Conservation (phyloP, 2,797 vertebrate genomes). For the Propithecus deckenii region DNA sequence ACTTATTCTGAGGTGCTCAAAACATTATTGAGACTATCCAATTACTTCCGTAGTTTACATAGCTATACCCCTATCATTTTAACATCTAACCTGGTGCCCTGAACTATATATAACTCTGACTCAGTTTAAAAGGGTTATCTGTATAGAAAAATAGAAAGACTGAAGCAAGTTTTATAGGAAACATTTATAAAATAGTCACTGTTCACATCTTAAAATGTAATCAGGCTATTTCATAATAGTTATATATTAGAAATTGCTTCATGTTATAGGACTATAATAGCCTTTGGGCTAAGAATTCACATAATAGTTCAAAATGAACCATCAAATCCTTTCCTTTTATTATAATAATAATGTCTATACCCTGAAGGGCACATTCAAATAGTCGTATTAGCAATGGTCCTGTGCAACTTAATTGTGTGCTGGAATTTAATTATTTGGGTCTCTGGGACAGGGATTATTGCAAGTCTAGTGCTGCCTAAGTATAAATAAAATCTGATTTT, state of each 20-base stretch:
- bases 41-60: not conserved
- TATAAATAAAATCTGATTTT: not conserved
- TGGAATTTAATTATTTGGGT: slow-evolving; percentile 63
- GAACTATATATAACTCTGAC: not conserved
- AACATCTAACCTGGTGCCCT: not conserved
- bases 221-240: slow-evolving; percentile 46
- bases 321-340: slow-evolving; percentile 37
- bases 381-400: slow-evolving; percentile 28
- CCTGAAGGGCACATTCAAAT: slow-evolving; percentile 40
- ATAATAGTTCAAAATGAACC: slow-evolving; percentile 56
- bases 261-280: slow-evolving; percentile 11
- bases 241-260: slow-evolving; percentile 37
- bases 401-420: slow-evolving; percentile 54
- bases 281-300: slow-evolving; percentile 43
- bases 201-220: slow-evolving; percentile 39
- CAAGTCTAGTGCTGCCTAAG: slow-evolving; percentile 8
- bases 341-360: slow-evolving; percentile 42
- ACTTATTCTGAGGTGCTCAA: not conserved
- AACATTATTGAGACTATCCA: not conserved
- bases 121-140: slow-evolving; percentile 31
- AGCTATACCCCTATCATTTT: not conserved
- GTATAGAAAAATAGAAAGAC: slow-evolving; percentile 16
- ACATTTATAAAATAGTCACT: slow-evolving; percentile 19
- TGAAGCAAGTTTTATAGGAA: slow-evolving; percentile 33
- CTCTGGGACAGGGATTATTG: not conserved